A percentile compares a stretch with the other conserved stretches of the same genome.
phyloP scores from a whole-genome alignment of 2,888 invertebrate genomes.

The Drosophila maculinotata region DNA sequence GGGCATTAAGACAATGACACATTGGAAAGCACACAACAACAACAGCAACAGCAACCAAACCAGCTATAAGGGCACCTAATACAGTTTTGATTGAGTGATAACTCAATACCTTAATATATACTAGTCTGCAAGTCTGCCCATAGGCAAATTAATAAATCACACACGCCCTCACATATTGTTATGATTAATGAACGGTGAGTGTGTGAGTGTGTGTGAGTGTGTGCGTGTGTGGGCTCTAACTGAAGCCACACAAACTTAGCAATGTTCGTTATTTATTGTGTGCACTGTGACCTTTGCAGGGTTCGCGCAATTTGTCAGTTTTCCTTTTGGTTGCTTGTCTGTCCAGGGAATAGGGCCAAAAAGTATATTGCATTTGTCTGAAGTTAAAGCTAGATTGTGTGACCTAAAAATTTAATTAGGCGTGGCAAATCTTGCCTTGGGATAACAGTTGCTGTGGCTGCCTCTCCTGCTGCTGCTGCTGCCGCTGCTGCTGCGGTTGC shows the following conservation, averaged over 20 bases:
- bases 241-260: slow-evolving; percentile 25
- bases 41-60: slow-evolving; percentile 11
- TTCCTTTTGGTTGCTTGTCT: slow-evolving; percentile 1
- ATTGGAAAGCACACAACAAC: slow-evolving; percentile 34
- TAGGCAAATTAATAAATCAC: slow-evolving; percentile 63
- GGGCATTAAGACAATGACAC: slow-evolving; percentile 69
- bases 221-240: slow-evolving; percentile 2
- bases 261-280: slow-evolving; percentile 61
- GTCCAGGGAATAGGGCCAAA: neutral
- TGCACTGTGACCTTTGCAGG: slow-evolving; percentile 58
- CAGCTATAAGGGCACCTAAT: slow-evolving; percentile 32
- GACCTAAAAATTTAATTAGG: slow-evolving; percentile 61
- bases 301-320: slow-evolving; percentile 43
- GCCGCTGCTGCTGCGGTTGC: slow-evolving; percentile 19
- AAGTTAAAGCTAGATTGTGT: slow-evolving; percentile 6
- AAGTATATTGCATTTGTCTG: slow-evolving; percentile 9
- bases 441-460: slow-evolving; percentile 2
- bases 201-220: slow-evolving; percentile 7
- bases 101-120: slow-evolving; percentile 57
- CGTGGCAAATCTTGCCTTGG: slow-evolving; percentile 39
- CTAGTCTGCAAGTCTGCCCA: slow-evolving; percentile 18
- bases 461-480: too few species aligned
- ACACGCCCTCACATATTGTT: slow-evolving; percentile 19
- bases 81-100: slow-evolving; percentile 77
- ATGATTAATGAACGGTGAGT: slow-evolving; percentile 62